phyloP scores from a whole-genome alignment of 2,797 vertebrate genomes.

The Tragopan temminckii region DNA sequence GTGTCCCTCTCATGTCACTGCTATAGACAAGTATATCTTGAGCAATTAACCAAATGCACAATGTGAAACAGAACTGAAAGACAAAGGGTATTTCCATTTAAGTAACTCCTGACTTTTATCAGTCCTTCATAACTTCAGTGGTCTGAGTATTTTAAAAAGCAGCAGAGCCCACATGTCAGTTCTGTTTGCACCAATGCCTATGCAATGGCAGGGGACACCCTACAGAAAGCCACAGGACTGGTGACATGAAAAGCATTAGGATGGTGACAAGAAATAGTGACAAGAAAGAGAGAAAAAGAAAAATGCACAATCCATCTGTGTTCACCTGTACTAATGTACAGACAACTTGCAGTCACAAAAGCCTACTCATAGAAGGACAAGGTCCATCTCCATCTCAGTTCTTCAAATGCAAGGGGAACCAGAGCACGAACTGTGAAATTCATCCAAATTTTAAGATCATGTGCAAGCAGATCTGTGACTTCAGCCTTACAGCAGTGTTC shows the following conservation, averaged over 20 bases:
- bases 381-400: not conserved
- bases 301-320: not conserved
- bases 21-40: not conserved
- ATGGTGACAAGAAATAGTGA: not conserved
- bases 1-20: not conserved
- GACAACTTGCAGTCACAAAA: not conserved
- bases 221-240: not conserved
- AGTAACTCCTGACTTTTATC: not conserved
- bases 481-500: not conserved
- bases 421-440: not conserved
- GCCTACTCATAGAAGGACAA: not conserved
- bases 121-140: not conserved
- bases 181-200: not conserved
- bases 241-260: accelerated
- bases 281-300: not conserved
- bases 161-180: not conserved
- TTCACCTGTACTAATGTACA: not conserved
- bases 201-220: not conserved
- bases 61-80: not conserved
- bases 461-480: not conserved
- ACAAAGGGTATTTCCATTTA: not conserved
- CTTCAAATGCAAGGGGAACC: accelerated
- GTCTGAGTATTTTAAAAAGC: not conserved
- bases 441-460: not conserved
- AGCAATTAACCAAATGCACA: not conserved